Evolutionary conservation across 2,797 vertebrate genomes (phyloP), one percentile per base, ranked within the genome.

Genomic region (Taeniopygia guttata): DNA sequence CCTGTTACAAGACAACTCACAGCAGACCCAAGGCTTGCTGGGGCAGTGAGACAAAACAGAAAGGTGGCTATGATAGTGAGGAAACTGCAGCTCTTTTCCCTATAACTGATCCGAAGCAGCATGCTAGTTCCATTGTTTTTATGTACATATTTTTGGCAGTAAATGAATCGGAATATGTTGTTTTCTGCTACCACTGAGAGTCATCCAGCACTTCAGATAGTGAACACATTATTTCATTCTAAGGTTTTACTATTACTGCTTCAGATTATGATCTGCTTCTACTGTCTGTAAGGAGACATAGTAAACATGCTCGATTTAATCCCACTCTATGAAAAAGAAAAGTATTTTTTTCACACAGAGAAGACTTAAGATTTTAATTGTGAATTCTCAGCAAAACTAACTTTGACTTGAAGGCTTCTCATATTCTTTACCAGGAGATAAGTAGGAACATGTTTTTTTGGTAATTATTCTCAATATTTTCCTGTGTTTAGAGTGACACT

Each of bases 171-270:
- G 94, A 96, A 75, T 95, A 92, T 88, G 89, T 92, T 32, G 85
- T 82, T 95, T 96, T 92, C 91, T 95, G 62, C 89, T 89, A 86
- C 94, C 75, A 32, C 58, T 67, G 93, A 96, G 87, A 95, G 34
- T 74, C 89, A 90, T 96, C 66, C 82, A 88, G 84, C 27, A 67
- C 69, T 95, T 95, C 84, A 93, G 89, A 81, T 78, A 92, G 75
- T 75, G 87, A 95, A 75, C 49, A 64, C 30, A 46, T 87, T 93
- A 84, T 95, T 94, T 96, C 70, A 82, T 90, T 94, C 68, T 89
- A 70, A 87, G 86, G 40, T 93, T 96, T 96, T 95, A 84, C 85
- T 91, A 30, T 86, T 91, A 80, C 79, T 58, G 62, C 69, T 96
- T 43, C 87, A 84, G 70, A 88, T 87, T 94, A 85, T 90, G 72